Evolutionary conservation across 2,888 invertebrate species (phyloP), one percentile per base, ranked within the genome.

Genomic region (Dugesia japonica): DNA sequence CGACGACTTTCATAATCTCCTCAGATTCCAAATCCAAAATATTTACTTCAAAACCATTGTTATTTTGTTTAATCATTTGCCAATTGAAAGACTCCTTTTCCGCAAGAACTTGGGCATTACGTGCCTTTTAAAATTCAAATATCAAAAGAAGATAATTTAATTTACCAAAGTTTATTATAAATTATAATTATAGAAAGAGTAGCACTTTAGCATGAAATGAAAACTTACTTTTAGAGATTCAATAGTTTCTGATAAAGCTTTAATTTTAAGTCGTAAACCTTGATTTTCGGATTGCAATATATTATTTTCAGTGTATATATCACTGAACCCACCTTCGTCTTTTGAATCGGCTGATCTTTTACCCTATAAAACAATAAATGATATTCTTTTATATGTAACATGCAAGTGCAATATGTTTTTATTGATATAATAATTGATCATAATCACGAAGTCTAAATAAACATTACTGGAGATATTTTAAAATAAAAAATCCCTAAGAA

Each of bases 291-390:
- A 89, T 80, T 90, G 89, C 0, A 95, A 87, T 88, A 95, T 90
- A 27, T 90, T 90, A 85, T 94, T 95, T 86, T 98, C 97, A 83
- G 93, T 91, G 83, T 90, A 93, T 85, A 94, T 92, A 83, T 98
- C 97, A 81, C 93, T 94, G 80, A 93, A 89, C 38, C 89, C 88
- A 81, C 92, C 90, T 79, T 89, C 89, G 1, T 94, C 94, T 83
- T 93, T 92, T 80, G 90, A 89, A 78, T 90, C 89, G 56, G 93
- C 88, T 17, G 91, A 87, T 79, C 93, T 88, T 87, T 93, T 92
- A 78, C 94, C 94, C 91, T 89, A 42, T 1, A n/a, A 74, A 1
- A 33, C 23, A 7, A 20, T 13, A 23, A 33, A 23, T 27, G 26
- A 27, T 42, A n/a, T 15, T 42, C n/a, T 42, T n/a, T n/a, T 15